Percentiles rank a stretch among this genome's conserved stretches.
Evolutionary conservation across 2,797 vertebrate species (phyloP).

Genomic region (Tapera naevia): DNA sequence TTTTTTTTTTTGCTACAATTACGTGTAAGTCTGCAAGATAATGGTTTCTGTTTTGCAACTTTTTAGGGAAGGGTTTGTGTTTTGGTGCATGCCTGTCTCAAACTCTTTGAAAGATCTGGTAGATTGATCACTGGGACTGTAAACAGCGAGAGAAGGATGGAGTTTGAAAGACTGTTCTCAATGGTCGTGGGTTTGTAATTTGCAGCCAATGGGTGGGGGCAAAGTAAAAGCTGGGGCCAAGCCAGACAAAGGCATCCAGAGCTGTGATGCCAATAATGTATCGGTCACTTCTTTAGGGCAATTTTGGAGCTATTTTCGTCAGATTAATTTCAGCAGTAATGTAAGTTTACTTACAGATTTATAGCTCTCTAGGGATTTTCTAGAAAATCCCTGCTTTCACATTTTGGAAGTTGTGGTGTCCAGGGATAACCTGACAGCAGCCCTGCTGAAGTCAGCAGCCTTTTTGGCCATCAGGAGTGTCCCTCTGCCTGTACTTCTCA

Average conservation of each 20-base stretch:
- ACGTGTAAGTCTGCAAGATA: background rate
- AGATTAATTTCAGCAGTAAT: background rate
- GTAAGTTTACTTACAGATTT: background rate
- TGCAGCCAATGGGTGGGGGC: background rate
- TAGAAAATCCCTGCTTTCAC: background rate
- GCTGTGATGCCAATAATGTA: background rate
- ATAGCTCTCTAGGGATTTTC: background rate
- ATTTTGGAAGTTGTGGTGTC: background rate
- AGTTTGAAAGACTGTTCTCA: background rate
- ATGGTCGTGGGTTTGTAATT: background rate
- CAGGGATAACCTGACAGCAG: background rate
- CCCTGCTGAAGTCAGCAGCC: background rate
- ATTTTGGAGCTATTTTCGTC: background rate
- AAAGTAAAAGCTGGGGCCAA: background rate
- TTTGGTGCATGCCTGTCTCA: background rate
- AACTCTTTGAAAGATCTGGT: background rate
- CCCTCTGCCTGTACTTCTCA: background rate
- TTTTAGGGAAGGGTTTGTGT: background rate
- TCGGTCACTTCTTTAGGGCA: background rate
- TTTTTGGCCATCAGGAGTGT: background rate
- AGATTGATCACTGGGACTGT: background rate
- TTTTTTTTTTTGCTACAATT: background rate
- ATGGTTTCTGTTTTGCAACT: background rate
- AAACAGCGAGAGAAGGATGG: background rate
- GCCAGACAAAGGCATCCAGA: background rate